A percentile compares a stretch with the other conserved stretches of the same genome.
phyloP scores from a whole-genome alignment of 2,888 invertebrate species.

The Meiosimyza platycephala region DNA sequence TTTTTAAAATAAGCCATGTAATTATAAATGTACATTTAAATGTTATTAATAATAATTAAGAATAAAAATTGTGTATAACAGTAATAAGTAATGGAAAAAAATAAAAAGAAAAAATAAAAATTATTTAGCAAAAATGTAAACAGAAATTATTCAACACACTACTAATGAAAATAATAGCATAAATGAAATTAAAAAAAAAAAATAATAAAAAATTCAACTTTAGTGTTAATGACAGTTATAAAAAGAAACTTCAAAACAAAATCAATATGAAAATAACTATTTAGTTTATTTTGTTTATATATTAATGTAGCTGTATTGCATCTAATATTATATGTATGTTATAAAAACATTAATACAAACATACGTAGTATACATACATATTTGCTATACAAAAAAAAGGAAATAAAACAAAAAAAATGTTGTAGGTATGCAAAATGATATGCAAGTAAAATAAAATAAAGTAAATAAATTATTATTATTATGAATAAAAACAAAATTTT shows the following conservation, averaged over 20 bases:
- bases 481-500: conserved; percentile 23
- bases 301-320: too few species aligned
- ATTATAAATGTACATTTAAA: conserved; percentile 13
- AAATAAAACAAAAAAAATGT: background rate
- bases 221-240: conserved; percentile 24
- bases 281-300: too few species aligned
- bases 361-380: conserved; percentile 15
- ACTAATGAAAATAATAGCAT: conserved; percentile 13
- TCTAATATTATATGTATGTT: too few species aligned
- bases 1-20: conserved; percentile 22
- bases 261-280: too few species aligned
- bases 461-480: conserved; percentile 16
- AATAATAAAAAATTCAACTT: conserved; percentile 5
- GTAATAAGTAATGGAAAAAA: conserved; percentile 29
- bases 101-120: conserved; percentile 5
- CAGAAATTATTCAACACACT: conserved; percentile 4
- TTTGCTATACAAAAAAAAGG: conserved; percentile 12
- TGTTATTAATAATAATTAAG: conserved; percentile 15
- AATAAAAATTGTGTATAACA: background rate
- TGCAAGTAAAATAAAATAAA: conserved; percentile 17
- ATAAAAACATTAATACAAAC: conserved; percentile 20
- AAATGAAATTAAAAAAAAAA: background rate
- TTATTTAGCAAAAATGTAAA: conserved; percentile 15
- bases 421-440: conserved; percentile 4
- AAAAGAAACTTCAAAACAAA: conserved; percentile 12